A percentile compares a stretch with the other conserved stretches of the same genome.
phyloP scores from a whole-genome alignment of 35 echinoderm and acorn worm genomes.

The Heliocidaris erythrogramma region DNA sequence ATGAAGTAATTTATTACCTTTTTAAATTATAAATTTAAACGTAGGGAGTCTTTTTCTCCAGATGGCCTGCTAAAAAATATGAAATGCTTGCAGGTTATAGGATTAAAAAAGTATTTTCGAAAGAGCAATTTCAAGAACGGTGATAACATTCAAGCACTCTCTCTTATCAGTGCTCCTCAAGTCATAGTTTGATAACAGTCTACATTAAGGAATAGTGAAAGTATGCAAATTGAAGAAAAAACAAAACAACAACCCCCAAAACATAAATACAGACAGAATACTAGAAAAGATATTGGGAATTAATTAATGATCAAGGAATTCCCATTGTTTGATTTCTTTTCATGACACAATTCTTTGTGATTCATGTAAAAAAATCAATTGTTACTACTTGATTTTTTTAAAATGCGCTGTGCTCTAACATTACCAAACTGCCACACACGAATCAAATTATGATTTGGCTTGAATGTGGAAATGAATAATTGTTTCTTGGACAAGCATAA shows the following conservation, averaged over 20 bases:
- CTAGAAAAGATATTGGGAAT: neutral
- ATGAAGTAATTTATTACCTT: too few relatives aligned
- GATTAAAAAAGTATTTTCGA: too few relatives aligned
- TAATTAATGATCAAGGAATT: neutral
- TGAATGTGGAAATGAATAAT: neutral
- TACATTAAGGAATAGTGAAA: neutral
- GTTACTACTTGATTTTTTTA: neutral
- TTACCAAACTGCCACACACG: neutral
- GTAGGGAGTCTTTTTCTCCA: too few relatives aligned
- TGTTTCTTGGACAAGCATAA: neutral
- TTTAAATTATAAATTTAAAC: too few relatives aligned
- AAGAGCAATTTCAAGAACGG: too few relatives aligned
- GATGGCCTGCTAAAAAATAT: too few relatives aligned
- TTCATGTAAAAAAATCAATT: neutral
- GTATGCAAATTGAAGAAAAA: neutral
- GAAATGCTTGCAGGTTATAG: too few relatives aligned
- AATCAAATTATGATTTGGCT: neutral
- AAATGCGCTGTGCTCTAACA: neutral
- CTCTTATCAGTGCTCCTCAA: too few relatives aligned
- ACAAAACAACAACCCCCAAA: too few relatives aligned
- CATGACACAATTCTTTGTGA: neutral
- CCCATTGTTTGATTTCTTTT: neutral
- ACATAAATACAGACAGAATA: neutral
- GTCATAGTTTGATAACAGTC: too few relatives aligned
- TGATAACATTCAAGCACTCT: too few relatives aligned